phyloP scores from a whole-genome alignment of 2,797 vertebrate species.

The Tapirus indicus region DNA sequence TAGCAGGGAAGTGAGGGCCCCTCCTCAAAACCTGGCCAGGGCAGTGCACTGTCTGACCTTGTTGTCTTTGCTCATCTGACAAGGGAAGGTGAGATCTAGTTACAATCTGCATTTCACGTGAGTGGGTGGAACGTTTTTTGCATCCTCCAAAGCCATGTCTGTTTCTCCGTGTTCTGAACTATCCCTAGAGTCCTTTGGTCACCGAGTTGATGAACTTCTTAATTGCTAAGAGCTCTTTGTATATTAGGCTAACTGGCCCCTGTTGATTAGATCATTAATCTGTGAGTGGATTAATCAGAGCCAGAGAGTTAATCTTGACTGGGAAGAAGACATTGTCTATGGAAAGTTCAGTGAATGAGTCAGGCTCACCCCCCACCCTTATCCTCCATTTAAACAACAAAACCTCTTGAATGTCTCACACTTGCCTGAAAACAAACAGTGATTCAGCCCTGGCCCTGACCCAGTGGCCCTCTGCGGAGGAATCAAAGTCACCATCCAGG shows the following conservation, averaged over 20 bases:
- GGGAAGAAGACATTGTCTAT: background rate
- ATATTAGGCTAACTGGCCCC: background rate
- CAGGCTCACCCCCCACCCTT: background rate
- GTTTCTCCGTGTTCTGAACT: background rate
- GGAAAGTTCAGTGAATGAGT: background rate
- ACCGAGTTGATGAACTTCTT: background rate
- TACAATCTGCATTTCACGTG: background rate
- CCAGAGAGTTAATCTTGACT: background rate
- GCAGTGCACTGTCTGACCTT: background rate
- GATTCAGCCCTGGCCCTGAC: background rate
- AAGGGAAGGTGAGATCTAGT: background rate
- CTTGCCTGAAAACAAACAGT: background rate
- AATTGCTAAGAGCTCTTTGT: background rate
- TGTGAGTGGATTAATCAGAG: background rate
- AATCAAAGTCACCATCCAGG: background rate
- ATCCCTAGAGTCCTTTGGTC: background rate
- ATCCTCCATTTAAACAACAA: slow-evolving; percentile 35
- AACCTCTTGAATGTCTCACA: background rate
- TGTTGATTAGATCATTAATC: background rate
- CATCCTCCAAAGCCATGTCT: background rate
- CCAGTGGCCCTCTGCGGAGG: background rate
- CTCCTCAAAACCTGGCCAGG: background rate
- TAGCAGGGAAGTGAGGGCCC: background rate
- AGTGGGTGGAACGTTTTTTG: background rate
- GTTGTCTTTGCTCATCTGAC: slow-evolving; percentile 48